phyloP scores from a whole-genome alignment of 2,797 vertebrate species.

The Anguilla pacifica region DNA sequence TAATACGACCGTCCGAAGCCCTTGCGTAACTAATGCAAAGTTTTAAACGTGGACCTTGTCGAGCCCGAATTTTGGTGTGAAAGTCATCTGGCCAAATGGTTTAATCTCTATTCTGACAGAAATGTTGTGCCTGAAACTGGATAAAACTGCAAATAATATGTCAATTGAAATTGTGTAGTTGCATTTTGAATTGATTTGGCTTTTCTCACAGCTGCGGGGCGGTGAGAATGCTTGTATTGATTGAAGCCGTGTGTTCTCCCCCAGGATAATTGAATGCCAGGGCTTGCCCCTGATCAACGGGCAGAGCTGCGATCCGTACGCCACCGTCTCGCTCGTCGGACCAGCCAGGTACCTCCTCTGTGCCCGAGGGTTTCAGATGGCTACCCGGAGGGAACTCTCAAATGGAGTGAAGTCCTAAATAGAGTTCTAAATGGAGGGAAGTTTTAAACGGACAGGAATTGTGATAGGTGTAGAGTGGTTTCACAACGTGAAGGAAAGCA shows the following conservation, averaged over 20 bases:
- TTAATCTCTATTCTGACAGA: not conserved
- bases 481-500: slow-evolving; percentile 13
- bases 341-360: slow-evolving; percentile 84
- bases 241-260: slow-evolving; percentile 22
- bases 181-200: not conserved
- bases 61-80: not conserved
- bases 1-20: not conserved
- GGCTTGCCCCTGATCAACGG: slow-evolving; percentile 93
- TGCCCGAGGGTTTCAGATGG: not conserved
- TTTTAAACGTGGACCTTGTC: not conserved
- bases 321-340: slow-evolving; percentile 90
- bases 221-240: not conserved
- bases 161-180: not conserved
- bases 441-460: slow-evolving; percentile 2
- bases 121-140: not conserved
- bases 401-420: not conserved
- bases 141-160: not conserved
- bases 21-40: not conserved
- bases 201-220: not conserved
- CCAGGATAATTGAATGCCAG: slow-evolving; percentile 92
- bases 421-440: not conserved
- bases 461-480: slow-evolving; percentile 18
- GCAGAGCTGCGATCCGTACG: slow-evolving; percentile 95
- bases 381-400: not conserved
- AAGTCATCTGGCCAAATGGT: not conserved